Percentiles rank a stretch among this genome's conserved stretches.
Conservation (phyloP, 2,888 invertebrate species). For the Drosophila fulvimacula region DNA sequence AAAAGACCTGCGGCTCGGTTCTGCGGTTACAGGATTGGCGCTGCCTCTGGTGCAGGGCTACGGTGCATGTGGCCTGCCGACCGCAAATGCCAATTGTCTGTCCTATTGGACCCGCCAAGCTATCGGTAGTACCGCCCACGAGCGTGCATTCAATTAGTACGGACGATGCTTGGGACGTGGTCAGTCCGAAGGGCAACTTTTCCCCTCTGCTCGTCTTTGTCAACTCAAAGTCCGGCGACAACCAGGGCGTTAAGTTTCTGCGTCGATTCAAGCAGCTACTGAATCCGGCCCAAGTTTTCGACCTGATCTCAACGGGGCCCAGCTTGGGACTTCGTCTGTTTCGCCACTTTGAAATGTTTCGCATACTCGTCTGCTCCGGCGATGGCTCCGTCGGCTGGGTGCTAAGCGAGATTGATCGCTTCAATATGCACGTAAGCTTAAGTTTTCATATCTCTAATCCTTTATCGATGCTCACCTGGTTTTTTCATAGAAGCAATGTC, state of each 20-base stretch:
- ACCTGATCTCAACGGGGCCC: conserved; percentile 95
- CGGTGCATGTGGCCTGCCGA: conserved; percentile 96
- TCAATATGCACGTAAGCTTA: conserved; percentile 95
- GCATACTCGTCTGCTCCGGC: conserved; percentile 98
- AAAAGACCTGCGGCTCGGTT: conserved; percentile 98
- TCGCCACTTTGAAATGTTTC: conserved; percentile 97
- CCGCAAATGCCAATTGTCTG: conserved; percentile 92
- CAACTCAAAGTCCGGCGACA: conserved; percentile 99
- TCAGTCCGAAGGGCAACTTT: conserved; percentile 87
- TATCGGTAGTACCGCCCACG: conserved; percentile 97
- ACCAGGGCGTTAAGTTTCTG: conserved; percentile 98
- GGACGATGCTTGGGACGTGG: conserved; percentile 96
- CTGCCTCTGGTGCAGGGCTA: conserved; percentile 97
- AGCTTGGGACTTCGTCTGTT: conserved; percentile 94
- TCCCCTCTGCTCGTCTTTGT: conserved; percentile 97
- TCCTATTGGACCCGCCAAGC: conserved; percentile 93
- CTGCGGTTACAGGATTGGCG: conserved; percentile 97
- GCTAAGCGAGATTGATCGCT: conserved; percentile 96
- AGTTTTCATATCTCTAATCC: background rate
- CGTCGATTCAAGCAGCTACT: conserved; percentile 96
- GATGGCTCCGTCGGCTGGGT: conserved; percentile 99
- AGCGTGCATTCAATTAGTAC: conserved; percentile 94
- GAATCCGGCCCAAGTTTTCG: conserved; percentile 99
- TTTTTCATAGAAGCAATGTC: conserved; percentile 91
- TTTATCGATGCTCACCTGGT: background rate